These are phyloP conservation scores for Embidobia sp. DNA, from an alignment of 2,888 invertebrate species.

Conservation along the genomic window DNA sequence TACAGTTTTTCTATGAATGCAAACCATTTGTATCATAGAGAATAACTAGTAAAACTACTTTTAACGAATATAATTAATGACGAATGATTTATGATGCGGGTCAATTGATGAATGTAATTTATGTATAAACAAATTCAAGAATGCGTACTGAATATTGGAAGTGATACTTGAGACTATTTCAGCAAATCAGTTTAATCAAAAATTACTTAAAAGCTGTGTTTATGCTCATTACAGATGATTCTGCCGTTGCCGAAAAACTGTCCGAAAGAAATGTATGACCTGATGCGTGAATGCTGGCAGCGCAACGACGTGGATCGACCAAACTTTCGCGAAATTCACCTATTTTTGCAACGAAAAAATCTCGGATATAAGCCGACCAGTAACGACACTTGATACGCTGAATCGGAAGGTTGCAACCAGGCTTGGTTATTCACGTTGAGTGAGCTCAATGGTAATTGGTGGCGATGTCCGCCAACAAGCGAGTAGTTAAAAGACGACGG, in stretches of 20 bases:
- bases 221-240: constrained; percentile 80
- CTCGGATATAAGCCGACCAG: constrained; percentile 82
- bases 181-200: too few relatives aligned
- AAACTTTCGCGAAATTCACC: constrained; percentile 91
- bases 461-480: constrained; percentile 74
- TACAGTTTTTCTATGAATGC: too few relatives aligned
- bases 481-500: constrained; percentile 66
- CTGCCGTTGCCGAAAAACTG: constrained; percentile 89
- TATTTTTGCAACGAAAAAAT: constrained; percentile 91
- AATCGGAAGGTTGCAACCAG: constrained; percentile 78
- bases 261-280: constrained; percentile 92
- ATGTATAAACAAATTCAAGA: too few relatives aligned
- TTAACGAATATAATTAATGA: too few relatives aligned
- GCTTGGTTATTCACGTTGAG: constrained; percentile 80
- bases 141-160: too few relatives aligned
- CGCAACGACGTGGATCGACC: constrained; percentile 89
- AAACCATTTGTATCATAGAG: too few relatives aligned
- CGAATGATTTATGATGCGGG: too few relatives aligned
- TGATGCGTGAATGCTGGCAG: constrained; percentile 94
- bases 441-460: constrained; percentile 80
- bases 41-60: too few relatives aligned
- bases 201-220: too few relatives aligned
- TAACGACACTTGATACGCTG: constrained; percentile 79
- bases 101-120: too few relatives aligned
- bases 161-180: too few relatives aligned